These are phyloP conservation scores for Campoletis raptor DNA, from an alignment of 2,888 invertebrate genomes.

Conservation along the genomic window DNA sequence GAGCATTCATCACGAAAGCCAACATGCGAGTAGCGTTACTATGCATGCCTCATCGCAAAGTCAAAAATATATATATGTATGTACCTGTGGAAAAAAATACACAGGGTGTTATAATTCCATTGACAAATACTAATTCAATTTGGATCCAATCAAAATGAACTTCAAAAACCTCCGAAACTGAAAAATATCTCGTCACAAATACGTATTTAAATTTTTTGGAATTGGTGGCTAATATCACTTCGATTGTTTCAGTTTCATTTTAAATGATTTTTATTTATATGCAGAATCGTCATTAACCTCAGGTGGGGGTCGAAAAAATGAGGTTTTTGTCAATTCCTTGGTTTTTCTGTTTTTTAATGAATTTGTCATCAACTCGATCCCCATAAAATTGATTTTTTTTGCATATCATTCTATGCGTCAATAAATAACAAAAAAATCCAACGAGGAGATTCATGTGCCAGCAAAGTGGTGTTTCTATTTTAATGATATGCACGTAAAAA, in stretches of 20 bases:
- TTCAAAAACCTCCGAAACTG: background rate
- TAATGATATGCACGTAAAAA: too few species aligned
- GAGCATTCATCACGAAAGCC: constrained; percentile 77
- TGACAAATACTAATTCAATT: background rate
- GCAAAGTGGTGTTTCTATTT: too few species aligned
- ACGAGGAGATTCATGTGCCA: too few species aligned
- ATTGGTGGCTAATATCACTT: background rate
- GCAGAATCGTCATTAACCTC: background rate
- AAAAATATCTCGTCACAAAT: background rate
- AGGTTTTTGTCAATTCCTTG: background rate
- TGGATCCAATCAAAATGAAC: background rate
- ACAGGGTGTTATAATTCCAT: background rate
- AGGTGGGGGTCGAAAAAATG: background rate
- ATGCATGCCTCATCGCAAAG: background rate
- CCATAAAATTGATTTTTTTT: background rate
- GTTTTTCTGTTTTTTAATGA: background rate
- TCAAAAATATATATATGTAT: background rate
- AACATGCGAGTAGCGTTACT: constrained; percentile 67
- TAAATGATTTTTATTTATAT: too few species aligned
- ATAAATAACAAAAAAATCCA: too few species aligned
- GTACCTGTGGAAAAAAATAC: background rate
- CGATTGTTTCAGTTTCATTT: too few species aligned
- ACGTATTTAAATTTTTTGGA: background rate
- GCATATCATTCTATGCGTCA: background rate
- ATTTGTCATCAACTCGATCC: background rate